Conservation (phyloP, 2,888 invertebrate species). For the Siphlonurus alternatus region DNA sequence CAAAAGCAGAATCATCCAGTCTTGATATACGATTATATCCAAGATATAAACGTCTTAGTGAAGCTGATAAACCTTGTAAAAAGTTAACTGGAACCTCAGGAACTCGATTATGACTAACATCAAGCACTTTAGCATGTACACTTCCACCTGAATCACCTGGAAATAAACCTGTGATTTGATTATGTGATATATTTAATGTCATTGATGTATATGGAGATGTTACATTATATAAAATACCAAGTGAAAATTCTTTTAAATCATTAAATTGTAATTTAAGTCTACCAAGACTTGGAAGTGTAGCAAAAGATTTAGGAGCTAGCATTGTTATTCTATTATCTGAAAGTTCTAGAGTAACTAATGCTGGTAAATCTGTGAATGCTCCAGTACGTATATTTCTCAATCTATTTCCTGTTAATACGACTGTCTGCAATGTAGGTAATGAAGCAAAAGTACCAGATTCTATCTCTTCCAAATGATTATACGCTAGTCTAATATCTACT, state of each 20-base stretch:
- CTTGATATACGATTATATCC: slow-evolving; percentile 54
- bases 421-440: slow-evolving; percentile 52
- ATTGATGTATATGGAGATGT: slow-evolving; percentile 46
- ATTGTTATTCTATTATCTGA: slow-evolving; percentile 62
- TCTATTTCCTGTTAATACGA: slow-evolving; percentile 64
- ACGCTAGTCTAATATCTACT: slow-evolving; percentile 62
- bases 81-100: slow-evolving; percentile 41
- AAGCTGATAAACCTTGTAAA: slow-evolving; percentile 42
- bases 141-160: slow-evolving; percentile 28
- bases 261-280: slow-evolving; percentile 69
- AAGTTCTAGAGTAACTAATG: slow-evolving; percentile 63
- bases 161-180: slow-evolving; percentile 34
- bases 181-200: slow-evolving; percentile 58
- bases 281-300: slow-evolving; percentile 55
- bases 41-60: slow-evolving; percentile 49
- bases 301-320: slow-evolving; percentile 55
- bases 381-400: slow-evolving; percentile 49
- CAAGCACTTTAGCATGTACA: slow-evolving; percentile 48
- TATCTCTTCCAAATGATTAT: slow-evolving; percentile 56
- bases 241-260: slow-evolving; percentile 47
- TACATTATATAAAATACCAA: slow-evolving; percentile 49
- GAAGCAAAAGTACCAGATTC: slow-evolving; percentile 52
- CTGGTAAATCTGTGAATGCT: slow-evolving; percentile 60
- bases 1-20: slow-evolving; percentile 57
- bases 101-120: slow-evolving; percentile 51